These are phyloP conservation scores for Parnassius mnemosyne DNA, from an alignment of 2,888 invertebrate genomes.

Conservation along the genomic window DNA sequence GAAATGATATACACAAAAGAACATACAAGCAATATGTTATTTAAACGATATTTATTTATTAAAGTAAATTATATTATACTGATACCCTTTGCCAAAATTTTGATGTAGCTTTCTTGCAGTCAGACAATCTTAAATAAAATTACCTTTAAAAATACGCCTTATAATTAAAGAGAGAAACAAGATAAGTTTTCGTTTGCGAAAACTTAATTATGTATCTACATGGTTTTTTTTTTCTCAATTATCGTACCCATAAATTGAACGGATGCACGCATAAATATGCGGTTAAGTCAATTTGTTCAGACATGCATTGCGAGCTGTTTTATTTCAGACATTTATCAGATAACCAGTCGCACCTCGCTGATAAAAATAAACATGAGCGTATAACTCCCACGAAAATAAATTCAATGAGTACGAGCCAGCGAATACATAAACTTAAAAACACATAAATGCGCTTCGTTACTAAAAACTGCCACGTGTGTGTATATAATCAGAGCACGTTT, in stretches of 20 bases:
- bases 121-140: slow-evolving; percentile 5
- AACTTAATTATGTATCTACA: too few species aligned
- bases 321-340: slow-evolving; percentile 61
- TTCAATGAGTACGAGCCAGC: not conserved
- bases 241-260: too few species aligned
- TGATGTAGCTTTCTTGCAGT: too few species aligned
- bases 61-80: too few species aligned
- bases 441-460: slow-evolving; percentile 6
- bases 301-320: slow-evolving; percentile 42
- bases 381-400: slow-evolving; percentile 34
- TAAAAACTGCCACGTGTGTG: too few species aligned
- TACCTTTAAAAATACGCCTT: too few species aligned
- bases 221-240: too few species aligned
- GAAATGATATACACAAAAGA: too few species aligned
- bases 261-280: slow-evolving; percentile 38
- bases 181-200: not conserved
- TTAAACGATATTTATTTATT: too few species aligned
- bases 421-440: not conserved
- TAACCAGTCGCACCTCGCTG: slow-evolving; percentile 49
- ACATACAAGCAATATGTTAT: too few species aligned
- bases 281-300: slow-evolving; percentile 56
- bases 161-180: not conserved
- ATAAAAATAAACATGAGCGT: slow-evolving; percentile 55
- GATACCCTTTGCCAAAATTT: too few species aligned
- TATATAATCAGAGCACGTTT: too few species aligned